These are phyloP conservation scores for Romanogobio albipinnatus DNA, from an alignment of 2,113 vertebrate genomes.

Conservation along the genomic window DNA sequence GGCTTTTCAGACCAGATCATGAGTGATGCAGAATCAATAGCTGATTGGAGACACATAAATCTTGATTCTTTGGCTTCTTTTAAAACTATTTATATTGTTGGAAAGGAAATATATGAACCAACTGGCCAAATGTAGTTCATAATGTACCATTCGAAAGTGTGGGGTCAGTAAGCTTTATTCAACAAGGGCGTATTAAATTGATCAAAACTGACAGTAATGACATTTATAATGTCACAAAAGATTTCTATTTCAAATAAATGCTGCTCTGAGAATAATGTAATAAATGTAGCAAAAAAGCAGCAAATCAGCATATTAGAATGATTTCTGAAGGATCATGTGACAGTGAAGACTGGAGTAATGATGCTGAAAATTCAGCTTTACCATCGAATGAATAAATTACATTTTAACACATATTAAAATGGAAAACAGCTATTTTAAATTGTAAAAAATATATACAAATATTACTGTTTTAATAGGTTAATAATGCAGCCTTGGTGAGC, in stretches of 20 bases:
- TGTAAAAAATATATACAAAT: not conserved
- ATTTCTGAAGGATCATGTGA: not conserved
- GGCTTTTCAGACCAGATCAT: not conserved
- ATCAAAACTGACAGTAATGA: too few species aligned
- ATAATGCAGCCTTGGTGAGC: not conserved
- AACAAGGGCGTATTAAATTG: too few species aligned
- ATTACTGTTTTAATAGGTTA: not conserved
- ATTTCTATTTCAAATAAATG: not conserved
- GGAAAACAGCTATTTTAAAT: not conserved
- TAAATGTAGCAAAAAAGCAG: too few species aligned
- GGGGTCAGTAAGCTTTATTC: not conserved
- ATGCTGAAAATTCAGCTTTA: not conserved
- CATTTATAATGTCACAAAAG: too few species aligned
- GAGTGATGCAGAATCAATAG: not conserved
- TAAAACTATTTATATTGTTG: not conserved
- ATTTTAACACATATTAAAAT: not conserved
- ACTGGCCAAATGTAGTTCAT: not conserved
- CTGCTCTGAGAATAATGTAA: not conserved
- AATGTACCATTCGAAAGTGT: not conserved
- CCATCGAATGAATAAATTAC: not conserved
- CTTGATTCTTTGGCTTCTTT: not conserved
- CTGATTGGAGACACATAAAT: not conserved
- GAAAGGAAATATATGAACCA: not conserved
- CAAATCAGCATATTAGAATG: not conserved
- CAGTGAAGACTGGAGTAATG: not conserved